Evolutionary conservation across 2,888 invertebrate genomes (phyloP).

Genomic region (Tyria jacobaeae): DNA sequence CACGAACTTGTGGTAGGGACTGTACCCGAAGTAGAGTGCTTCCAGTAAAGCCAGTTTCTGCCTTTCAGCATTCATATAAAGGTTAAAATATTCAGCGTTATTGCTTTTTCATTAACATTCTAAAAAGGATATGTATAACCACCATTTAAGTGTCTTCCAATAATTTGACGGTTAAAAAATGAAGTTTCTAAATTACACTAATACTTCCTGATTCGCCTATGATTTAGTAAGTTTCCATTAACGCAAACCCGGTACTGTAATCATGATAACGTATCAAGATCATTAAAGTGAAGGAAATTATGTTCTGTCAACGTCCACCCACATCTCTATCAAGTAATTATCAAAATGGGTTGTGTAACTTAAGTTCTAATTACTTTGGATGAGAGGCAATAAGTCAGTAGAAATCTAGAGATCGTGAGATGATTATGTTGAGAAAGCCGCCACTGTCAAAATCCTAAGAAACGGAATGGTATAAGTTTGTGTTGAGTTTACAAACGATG

Average conservation of each 20-base stretch:
- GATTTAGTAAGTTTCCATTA: constrained; percentile 7
- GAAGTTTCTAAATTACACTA: not conserved
- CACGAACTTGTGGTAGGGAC: too few relatives aligned
- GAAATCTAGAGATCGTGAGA: not conserved
- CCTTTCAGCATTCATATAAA: too few relatives aligned
- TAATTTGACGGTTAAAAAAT: not conserved
- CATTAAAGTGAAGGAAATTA: constrained; percentile 18
- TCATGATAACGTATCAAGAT: constrained; percentile 18
- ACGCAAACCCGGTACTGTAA: constrained; percentile 6
- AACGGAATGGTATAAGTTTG: too few relatives aligned
- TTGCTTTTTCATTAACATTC: too few relatives aligned
- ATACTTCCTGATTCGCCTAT: constrained; percentile 3
- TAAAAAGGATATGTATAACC: too few relatives aligned
- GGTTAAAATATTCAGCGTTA: too few relatives aligned
- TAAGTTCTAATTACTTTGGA: constrained; percentile 1
- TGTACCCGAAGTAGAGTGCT: too few relatives aligned
- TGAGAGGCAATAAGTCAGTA: not conserved
- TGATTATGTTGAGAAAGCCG: not conserved
- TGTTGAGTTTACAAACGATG: too few relatives aligned
- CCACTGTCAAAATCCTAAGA: not conserved
- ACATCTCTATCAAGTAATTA: constrained; percentile 12
- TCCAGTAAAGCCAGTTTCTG: too few relatives aligned
- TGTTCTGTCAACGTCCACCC: constrained; percentile 12
- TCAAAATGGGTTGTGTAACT: constrained; percentile 13
- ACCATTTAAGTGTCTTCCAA: not conserved